These are phyloP conservation scores for Sarcophaga subvicina DNA, from an alignment of 2,888 invertebrate genomes.

Conservation along the genomic window DNA sequence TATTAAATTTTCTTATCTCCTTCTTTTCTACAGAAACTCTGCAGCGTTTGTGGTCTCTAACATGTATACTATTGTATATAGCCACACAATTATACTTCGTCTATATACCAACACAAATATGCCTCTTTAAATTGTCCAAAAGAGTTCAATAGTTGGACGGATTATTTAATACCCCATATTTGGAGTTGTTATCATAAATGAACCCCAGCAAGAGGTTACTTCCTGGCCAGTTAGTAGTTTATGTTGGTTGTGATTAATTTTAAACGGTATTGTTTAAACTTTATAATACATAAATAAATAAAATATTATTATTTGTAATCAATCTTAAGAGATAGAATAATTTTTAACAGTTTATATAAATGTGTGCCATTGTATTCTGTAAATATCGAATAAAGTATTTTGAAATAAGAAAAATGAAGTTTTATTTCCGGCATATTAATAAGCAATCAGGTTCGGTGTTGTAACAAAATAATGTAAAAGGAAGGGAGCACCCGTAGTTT, in stretches of 20 bases:
- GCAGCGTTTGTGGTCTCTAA: slow-evolving; percentile 77
- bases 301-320: background rate
- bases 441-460: background rate
- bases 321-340: slow-evolving; percentile 3
- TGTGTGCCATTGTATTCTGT: background rate
- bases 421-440: background rate
- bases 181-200: slow-evolving; percentile 80
- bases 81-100: slow-evolving; percentile 76
- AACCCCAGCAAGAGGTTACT: background rate
- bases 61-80: slow-evolving; percentile 76
- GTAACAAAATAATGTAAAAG: too few relatives aligned
- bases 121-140: slow-evolving; percentile 76
- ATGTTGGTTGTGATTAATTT: slow-evolving; percentile 47
- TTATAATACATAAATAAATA: background rate
- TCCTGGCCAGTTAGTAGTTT: background rate
- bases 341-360: background rate
- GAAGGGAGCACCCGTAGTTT: too few relatives aligned
- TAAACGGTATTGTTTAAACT: slow-evolving; percentile 4
- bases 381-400: slow-evolving; percentile 28
- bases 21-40: slow-evolving; percentile 71
- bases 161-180: slow-evolving; percentile 82
- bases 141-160: slow-evolving; percentile 72
- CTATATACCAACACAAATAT: slow-evolving; percentile 75
- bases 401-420: background rate
- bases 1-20: slow-evolving; percentile 1